Evolutionary conservation across 2,888 invertebrate genomes (phyloP), one percentile per base, ranked within the genome.

Genomic region (Dasysyrphus albostriatus): DNA sequence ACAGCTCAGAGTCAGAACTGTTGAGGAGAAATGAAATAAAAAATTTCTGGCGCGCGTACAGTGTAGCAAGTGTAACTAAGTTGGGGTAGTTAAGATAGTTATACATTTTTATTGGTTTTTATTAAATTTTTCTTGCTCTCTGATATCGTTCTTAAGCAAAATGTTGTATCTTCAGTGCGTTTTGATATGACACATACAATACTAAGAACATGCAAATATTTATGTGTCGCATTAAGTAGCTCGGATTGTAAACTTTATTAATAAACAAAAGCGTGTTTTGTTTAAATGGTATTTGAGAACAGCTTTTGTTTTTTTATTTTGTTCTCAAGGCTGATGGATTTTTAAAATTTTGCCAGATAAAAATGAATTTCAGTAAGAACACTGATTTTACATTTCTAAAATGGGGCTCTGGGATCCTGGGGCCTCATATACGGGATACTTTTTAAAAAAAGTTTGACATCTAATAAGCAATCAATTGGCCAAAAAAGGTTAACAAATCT

Each of bases 71-170:
- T 70, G 58, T 75, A 72, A 84, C 85, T 82, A 47, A 87, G 63
- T 77, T 54, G 81, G 51, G 44, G 70, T 69, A 74, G 74, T 81
- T 77, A 73, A 49, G 67, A 37, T 69, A 56, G 58, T 82, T 82
- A 77, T 81, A 74, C 56, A 69, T 34, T 72, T 85, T 85, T 85
- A 85, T 85, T 85, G 63, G 69, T 19, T 74, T 76, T 85, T 81
- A 85, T 85, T 85, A 69, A 76, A 32, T 37, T 69, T 63, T 61
- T 24, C 24, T 59, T 19, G 54, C 49, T 58, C 34, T 29, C 54
- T 63, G 73, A 3, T 54, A 69, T 67, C 76, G 39, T 72, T 56
- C 56, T 77, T 77, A 37, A 61, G 3, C 1, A 54, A 32, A 63
- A 77, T 78, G 56, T 47, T 69, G 56, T 79, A 24, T 70, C 56